Evolutionary conservation across 2,113 vertebrate genomes (phyloP), one percentile per base, ranked within the genome.

Genomic region (Raphicerus campestris): DNA sequence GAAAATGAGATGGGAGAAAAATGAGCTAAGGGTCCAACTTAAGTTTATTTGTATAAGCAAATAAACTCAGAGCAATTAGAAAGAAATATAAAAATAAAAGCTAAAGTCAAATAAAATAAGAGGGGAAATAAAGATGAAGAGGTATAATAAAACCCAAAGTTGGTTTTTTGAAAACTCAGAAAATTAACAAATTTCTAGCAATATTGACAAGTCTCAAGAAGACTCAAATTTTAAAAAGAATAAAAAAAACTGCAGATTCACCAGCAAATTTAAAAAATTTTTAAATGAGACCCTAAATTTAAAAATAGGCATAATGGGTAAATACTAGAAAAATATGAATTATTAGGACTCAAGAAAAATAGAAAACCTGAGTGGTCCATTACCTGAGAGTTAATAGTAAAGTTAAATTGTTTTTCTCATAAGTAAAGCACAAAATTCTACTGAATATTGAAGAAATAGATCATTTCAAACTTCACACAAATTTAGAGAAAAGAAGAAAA

Each of bases 1-100:
- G 81, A 80, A 89, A 96, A 86, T 89, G 73, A 96, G 86, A 80
- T 70, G 13, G 7, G 45, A 15, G 15, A 89, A 32, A 94, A 93
- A 92, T n/a, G 53, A 63, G 24, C 32, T 47, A 87, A 51, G 20
- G 7, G 9, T 61, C 28, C 30, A 51, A 51, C 49, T 51, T 51
- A 51, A 51, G 49, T 51, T 51, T 51, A 51, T 51, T 15, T 51
- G 49, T 15, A 51, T 15, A 51, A 51, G 49, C 49, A 51, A 51
- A 51, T 51, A 51, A 51, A 51, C 49, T 51, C 49, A 61, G 82
- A 63, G 32, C 61, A 63, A 63, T n/a, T 63, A 63, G 42, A 61
- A 89, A n/a, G 28, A 17, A 83, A 85, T 56, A 86, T 66, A 82
- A 81, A 90, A 89, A 81, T 96, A 94, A 88, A 75, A 55, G 66